A percentile compares a stretch with the other conserved stretches of the same genome.
Evolutionary conservation across 35 echinoderm and acorn worm species (phyloP).

Genomic region (Chiridota heheva): DNA sequence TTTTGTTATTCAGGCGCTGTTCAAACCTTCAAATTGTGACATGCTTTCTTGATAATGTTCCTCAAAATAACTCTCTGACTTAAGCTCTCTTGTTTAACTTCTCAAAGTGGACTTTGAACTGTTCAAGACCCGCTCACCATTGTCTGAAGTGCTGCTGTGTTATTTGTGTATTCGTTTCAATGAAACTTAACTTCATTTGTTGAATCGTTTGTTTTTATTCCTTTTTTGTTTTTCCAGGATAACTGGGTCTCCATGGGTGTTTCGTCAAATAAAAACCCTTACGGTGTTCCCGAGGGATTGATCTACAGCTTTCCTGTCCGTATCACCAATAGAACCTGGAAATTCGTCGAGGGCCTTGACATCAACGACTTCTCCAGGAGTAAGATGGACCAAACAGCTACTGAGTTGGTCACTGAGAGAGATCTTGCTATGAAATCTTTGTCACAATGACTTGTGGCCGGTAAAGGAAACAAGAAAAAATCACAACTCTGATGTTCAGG

Average conservation of each 20-base stretch:
- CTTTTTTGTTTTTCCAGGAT: conserved; percentile 50
- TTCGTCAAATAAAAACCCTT: conserved; percentile 35
- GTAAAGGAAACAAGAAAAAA: conserved; percentile 40
- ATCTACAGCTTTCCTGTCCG: conserved; percentile 88
- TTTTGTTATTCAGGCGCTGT: no score
- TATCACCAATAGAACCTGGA: conserved; percentile 60
- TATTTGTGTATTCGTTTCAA: no score
- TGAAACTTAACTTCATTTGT: no score
- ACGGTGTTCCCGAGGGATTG: conserved; percentile 76
- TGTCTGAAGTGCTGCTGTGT: no score
- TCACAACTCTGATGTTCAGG: no score
- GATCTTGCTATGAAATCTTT: conserved; percentile 61
- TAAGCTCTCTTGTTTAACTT: no score
- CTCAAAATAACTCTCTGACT: no score
- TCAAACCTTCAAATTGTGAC: no score
- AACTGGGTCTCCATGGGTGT: conserved; percentile 97
- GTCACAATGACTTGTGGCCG: conserved; percentile 50
- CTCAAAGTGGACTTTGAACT: no score
- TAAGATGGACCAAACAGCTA: conserved; percentile 89
- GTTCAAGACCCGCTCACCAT: no score
- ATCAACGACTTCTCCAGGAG: conserved; percentile 83
- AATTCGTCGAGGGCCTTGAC: conserved; percentile 56
- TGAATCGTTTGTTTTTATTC: background rate
- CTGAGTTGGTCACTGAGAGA: conserved; percentile 72
- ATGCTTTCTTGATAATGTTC: no score